A percentile compares a stretch with the other conserved stretches of the same genome.
phyloP scores from a whole-genome alignment of 30 jellyfish, hydroid and myxozoan species.

The Rhopilema esculentum region DNA sequence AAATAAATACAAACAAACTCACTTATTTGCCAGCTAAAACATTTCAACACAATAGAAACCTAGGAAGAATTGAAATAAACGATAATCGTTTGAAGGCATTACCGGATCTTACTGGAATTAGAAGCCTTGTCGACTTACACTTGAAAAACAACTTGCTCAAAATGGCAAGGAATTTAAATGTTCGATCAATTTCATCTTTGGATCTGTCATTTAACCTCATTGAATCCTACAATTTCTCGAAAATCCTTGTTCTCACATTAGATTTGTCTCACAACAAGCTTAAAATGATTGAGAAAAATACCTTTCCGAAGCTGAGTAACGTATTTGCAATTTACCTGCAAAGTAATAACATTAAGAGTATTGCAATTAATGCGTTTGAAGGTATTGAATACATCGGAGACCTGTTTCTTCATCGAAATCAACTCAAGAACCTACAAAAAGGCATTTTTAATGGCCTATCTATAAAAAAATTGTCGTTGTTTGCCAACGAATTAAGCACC shows the following conservation, averaged over 20 bases:
- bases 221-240: background rate
- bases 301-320: background rate
- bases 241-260: background rate
- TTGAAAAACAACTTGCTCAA: background rate
- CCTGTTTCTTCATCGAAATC: slow-evolving; percentile 9
- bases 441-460: background rate
- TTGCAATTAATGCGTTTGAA: background rate
- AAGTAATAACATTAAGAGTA: background rate
- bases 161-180: background rate
- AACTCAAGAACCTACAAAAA: background rate
- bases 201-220: background rate
- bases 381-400: background rate
- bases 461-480: background rate
- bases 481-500: background rate
- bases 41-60: background rate
- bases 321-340: background rate
- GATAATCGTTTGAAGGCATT: background rate
- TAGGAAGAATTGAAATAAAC: background rate
- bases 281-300: background rate
- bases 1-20: background rate
- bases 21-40: background rate
- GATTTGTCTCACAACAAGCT: slow-evolving; percentile 7
- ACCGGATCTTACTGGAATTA: slow-evolving; percentile 19
- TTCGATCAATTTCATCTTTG: background rate
- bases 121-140: background rate